phyloP scores from a whole-genome alignment of 2,888 invertebrate species.

The Tanypteryx hageni region DNA sequence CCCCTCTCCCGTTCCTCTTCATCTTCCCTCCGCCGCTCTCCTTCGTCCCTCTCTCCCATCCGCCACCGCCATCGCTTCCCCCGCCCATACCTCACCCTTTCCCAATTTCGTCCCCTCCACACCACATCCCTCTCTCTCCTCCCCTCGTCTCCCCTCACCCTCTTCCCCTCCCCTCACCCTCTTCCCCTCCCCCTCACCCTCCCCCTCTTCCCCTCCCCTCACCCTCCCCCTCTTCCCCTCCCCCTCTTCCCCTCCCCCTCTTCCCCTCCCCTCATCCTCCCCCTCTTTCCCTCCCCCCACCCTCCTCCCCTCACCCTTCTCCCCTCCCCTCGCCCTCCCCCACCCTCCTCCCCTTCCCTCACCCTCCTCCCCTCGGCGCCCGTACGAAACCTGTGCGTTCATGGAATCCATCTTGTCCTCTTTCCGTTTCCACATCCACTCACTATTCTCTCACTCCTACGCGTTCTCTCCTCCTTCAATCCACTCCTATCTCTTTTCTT shows the following conservation, averaged over 20 bases:
- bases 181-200: too few relatives aligned
- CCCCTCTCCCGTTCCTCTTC: neutral
- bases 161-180: too few relatives aligned
- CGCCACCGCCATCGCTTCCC: too few relatives aligned
- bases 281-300: neutral
- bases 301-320: neutral
- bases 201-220: neutral
- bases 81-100: neutral
- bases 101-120: too few relatives aligned
- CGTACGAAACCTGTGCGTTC: neutral
- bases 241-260: neutral
- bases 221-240: neutral
- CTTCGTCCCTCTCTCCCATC: too few relatives aligned
- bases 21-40: neutral
- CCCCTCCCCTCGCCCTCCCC: neutral
- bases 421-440: neutral
- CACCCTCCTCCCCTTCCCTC: neutral
- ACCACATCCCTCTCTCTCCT: neutral
- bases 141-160: too few relatives aligned
- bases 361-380: neutral
- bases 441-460: too few relatives aligned
- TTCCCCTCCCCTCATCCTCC: neutral
- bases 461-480: too few relatives aligned
- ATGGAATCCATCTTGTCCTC: neutral
- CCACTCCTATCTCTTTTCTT: too few relatives aligned